Conservation (phyloP, 1,140 invertebrate genomes). For the Hyposmocoma kahamanoa region DNA sequence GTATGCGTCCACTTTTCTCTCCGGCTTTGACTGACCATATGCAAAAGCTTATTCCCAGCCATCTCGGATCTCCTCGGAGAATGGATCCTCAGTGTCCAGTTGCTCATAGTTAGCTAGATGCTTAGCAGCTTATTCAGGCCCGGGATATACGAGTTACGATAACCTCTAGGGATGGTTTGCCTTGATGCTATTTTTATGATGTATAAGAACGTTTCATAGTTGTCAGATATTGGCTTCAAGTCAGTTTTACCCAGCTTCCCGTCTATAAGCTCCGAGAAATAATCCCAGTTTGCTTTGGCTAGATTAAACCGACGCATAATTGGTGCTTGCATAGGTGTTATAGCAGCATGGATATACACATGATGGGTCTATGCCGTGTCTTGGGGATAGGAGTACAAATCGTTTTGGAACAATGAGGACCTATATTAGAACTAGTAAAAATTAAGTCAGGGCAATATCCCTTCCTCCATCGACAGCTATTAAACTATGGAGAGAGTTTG, state of each 20-base stretch:
- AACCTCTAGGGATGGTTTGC: background rate
- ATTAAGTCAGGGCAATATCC: conserved; percentile 11
- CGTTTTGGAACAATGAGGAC: background rate
- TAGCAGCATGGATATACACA: background rate
- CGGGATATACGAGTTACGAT: background rate
- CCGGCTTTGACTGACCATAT: too few relatives aligned
- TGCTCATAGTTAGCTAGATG: too few relatives aligned
- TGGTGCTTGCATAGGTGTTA: background rate
- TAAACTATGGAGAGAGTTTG: conserved; percentile 5
- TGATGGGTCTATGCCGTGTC: conserved; percentile 10
- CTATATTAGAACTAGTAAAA: background rate
- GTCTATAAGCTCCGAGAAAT: too few relatives aligned
- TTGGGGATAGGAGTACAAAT: conserved; percentile 6
- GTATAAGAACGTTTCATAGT: too few relatives aligned
- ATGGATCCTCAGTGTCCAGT: too few relatives aligned
- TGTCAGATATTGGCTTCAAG: too few relatives aligned
- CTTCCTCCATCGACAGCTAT: conserved; percentile 7
- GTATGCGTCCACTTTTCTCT: too few relatives aligned
- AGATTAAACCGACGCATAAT: conserved; percentile 3
- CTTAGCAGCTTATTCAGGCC: too few relatives aligned
- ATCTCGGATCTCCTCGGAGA: too few relatives aligned
- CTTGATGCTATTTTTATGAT: background rate
- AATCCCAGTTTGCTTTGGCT: too few relatives aligned
- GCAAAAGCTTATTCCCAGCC: too few relatives aligned
- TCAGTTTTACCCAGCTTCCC: too few relatives aligned